Percentiles rank a stretch among this genome's conserved stretches.
phyloP scores from a whole-genome alignment of 2,113 vertebrate species.

The Spea multiplicata region DNA sequence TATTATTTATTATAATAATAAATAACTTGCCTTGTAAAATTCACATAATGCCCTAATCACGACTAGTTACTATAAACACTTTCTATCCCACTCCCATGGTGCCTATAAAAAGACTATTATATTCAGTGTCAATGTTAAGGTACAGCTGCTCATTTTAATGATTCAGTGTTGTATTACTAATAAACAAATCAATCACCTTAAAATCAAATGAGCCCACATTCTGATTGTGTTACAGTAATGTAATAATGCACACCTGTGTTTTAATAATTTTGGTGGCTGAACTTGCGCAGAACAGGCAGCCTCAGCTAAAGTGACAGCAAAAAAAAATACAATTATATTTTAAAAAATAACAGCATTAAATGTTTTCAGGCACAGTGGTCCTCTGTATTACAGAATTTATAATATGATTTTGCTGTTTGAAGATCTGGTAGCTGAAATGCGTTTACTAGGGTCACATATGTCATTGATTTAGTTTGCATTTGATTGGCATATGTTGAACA shows the following conservation, averaged over 20 bases:
- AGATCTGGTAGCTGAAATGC: background rate
- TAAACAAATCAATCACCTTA: conserved; percentile 72
- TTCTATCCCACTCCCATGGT: conserved; percentile 76
- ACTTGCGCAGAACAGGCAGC: too few species aligned
- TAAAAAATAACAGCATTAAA: background rate
- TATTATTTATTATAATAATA: conserved; percentile 66
- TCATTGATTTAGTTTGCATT: background rate
- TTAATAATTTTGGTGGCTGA: too few species aligned
- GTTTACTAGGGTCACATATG: background rate
- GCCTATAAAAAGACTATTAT: conserved; percentile 78
- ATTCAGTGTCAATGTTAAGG: conserved; percentile 75
- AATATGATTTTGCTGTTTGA: background rate
- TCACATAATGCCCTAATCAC: conserved; percentile 80
- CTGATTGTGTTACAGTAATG: too few species aligned
- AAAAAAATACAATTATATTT: background rate
- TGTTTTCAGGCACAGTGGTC: background rate
- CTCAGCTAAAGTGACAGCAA: conserved; percentile 18
- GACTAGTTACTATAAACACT: conserved; percentile 77
- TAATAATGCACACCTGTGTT: too few species aligned
- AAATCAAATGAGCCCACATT: too few species aligned
- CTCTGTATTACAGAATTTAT: background rate
- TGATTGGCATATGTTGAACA: background rate
- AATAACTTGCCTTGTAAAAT: conserved; percentile 76
- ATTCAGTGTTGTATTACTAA: conserved; percentile 76
- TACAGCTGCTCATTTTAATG: conserved; percentile 84